Evolutionary conservation across 2,113 vertebrate species (phyloP).

Genomic region (Leptosomus discolor): DNA sequence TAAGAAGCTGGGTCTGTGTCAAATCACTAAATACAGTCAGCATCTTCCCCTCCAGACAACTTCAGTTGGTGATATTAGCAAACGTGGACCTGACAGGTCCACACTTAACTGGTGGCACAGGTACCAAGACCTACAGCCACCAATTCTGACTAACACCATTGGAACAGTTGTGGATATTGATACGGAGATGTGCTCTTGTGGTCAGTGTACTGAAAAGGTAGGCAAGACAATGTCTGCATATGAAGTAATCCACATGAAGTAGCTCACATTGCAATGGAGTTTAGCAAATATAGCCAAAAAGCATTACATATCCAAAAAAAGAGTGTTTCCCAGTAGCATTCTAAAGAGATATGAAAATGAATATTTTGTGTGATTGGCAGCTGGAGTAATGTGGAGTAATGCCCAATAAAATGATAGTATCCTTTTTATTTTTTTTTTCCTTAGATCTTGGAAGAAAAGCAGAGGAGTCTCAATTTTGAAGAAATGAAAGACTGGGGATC

Average conservation of each 20-base stretch:
- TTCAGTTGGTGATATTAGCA: not conserved
- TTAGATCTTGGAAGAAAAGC: constrained; percentile 65
- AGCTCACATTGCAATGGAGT: not conserved
- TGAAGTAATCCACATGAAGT: not conserved
- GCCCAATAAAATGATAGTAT: not conserved
- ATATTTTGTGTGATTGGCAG: not conserved
- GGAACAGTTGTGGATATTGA: not conserved
- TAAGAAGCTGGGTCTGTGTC: not conserved
- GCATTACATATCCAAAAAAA: not conserved
- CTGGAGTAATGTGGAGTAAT: not conserved
- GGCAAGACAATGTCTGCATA: not conserved
- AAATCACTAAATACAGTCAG: not conserved
- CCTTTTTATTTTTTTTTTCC: not conserved
- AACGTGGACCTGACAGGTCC: not conserved
- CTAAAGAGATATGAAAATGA: not conserved
- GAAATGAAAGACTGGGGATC: constrained; percentile 67
- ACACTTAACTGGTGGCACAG: not conserved
- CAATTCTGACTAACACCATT: not conserved
- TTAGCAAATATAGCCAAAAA: not conserved
- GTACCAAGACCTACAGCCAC: not conserved
- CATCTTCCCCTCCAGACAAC: not conserved
- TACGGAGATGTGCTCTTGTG: not conserved
- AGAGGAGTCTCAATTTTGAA: constrained; percentile 70
- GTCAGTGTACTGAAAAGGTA: not conserved
- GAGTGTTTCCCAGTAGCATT: not conserved